These are phyloP conservation scores for Nymphalis c-album DNA, from an alignment of 2,888 invertebrate genomes.

Conservation along the genomic window DNA sequence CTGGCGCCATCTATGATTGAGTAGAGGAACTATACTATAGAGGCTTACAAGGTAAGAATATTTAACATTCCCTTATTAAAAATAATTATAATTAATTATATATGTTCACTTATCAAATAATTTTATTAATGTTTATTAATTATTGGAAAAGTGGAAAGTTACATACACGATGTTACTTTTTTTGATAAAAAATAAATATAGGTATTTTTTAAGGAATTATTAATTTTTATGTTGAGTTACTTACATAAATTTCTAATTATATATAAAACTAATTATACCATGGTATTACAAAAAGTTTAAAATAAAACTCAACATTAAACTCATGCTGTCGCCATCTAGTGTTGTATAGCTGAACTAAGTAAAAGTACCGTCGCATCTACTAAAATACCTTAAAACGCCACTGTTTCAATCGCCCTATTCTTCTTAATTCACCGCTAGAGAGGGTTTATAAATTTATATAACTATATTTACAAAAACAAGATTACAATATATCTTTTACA, in stretches of 20 bases:
- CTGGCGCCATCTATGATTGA: conserved; percentile 23
- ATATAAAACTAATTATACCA: neutral
- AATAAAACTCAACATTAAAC: conserved; percentile 27
- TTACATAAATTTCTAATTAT: no score
- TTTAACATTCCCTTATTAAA: neutral
- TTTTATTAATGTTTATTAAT: no score
- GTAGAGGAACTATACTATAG: conserved; percentile 17
- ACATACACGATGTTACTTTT: no score
- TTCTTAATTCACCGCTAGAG: conserved; percentile 18
- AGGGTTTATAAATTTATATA: conserved; percentile 5
- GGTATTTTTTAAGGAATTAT: no score
- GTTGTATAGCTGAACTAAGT: conserved; percentile 34
- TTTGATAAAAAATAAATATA: no score
- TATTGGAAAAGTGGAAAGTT: no score
- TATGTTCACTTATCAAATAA: no score
- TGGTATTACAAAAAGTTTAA: neutral
- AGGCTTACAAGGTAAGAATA: neutral
- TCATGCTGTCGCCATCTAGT: conserved; percentile 54
- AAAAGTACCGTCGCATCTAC: neutral
- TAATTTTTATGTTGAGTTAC: no score
- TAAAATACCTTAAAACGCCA: neutral
- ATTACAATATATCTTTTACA: neutral
- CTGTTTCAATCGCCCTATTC: neutral
- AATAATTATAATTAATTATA: no score
- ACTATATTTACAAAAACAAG: neutral